These are phyloP conservation scores for Teinopalpus imperialis DNA, from an alignment of 2,888 invertebrate species.

Conservation along the genomic window DNA sequence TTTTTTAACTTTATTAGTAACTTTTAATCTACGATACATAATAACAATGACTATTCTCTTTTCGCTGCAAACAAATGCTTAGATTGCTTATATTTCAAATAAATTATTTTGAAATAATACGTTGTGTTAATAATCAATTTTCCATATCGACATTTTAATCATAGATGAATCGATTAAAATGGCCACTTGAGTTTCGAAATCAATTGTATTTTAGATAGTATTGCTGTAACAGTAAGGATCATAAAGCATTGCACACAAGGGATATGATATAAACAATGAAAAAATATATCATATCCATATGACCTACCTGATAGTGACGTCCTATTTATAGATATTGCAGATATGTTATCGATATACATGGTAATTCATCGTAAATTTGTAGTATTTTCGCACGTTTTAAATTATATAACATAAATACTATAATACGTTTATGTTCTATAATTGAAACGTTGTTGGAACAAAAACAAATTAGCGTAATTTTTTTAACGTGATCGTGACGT, in stretches of 20 bases:
- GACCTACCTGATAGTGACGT: slow-evolving; percentile 3
- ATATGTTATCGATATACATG: slow-evolving; percentile 12
- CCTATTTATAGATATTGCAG: slow-evolving; percentile 10
- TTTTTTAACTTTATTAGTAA: no score
- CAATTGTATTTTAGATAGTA: background rate
- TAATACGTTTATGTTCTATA: no score
- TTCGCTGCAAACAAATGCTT: no score
- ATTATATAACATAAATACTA: no score
- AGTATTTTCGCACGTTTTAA: no score
- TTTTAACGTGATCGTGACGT: no score
- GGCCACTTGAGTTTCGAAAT: slow-evolving; percentile 1
- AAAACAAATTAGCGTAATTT: no score
- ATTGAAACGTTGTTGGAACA: no score
- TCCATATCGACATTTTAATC: slow-evolving; percentile 14
- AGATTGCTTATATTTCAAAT: background rate
- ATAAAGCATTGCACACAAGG: background rate
- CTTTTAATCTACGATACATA: no score
- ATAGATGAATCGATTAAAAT: slow-evolving; percentile 9
- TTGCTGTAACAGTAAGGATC: background rate
- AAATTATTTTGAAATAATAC: background rate
- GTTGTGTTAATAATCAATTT: slow-evolving; percentile 14
- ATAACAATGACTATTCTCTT: no score
- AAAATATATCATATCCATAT: background rate
- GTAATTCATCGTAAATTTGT: slow-evolving; percentile 14
- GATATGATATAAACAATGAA: slow-evolving; percentile 5